A percentile compares a stretch with the other conserved stretches of the same genome.
Conservation (phyloP, 2,797 vertebrate genomes). For the Melanotaenia boesemani region DNA sequence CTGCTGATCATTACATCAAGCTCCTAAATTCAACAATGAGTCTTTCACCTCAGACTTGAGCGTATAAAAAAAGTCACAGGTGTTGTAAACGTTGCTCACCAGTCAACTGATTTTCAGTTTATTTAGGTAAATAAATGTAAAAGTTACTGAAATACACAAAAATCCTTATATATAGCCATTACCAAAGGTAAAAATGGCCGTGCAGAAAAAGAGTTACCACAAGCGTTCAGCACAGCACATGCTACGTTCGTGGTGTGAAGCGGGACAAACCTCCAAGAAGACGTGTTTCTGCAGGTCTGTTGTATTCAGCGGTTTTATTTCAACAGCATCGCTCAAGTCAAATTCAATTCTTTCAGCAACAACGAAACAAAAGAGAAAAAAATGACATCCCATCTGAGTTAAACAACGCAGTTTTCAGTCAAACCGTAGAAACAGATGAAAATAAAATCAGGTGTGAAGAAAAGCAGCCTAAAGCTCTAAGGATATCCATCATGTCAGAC, state of each 20-base stretch:
- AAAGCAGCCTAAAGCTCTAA: conserved; percentile 7
- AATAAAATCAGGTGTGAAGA: conserved; percentile 29
- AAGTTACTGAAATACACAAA: too few species aligned
- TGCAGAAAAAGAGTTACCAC: too few species aligned
- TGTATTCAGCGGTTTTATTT: conserved; percentile 14
- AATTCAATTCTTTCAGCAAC: background rate
- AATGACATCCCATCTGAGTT: conserved; percentile 2
- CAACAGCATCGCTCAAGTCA: background rate
- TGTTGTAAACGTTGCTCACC: too few species aligned
- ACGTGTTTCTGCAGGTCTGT: conserved; percentile 1
- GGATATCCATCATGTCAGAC: background rate
- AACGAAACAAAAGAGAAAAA: background rate
- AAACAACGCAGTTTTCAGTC: background rate
- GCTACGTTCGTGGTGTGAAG: background rate
- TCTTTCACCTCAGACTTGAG: too few species aligned
- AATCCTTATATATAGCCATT: too few species aligned
- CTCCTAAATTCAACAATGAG: too few species aligned
- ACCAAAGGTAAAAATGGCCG: too few species aligned
- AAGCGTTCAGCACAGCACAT: background rate
- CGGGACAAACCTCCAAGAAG: too few species aligned
- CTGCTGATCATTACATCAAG: too few species aligned
- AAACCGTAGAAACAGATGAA: conserved; percentile 38
- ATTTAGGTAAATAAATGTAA: too few species aligned
- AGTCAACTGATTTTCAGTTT: too few species aligned
- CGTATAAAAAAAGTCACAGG: too few species aligned